A percentile compares a stretch with the other conserved stretches of the same genome.
Evolutionary conservation across 2,797 vertebrate species (phyloP).

Genomic region (Chloroceryle amazona): DNA sequence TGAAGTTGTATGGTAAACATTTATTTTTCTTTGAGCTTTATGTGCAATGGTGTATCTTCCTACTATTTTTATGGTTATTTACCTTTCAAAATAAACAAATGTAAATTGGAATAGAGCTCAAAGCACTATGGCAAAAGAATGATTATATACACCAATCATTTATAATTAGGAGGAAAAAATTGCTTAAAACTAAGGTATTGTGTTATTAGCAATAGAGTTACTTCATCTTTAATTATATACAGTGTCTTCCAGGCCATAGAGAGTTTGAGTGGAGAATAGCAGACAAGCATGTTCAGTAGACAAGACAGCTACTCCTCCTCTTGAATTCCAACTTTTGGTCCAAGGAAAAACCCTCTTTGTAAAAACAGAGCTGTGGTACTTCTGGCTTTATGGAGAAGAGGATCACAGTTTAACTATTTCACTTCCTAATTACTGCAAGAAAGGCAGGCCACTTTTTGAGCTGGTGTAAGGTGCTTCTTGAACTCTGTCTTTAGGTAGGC

Average conservation of each 20-base stretch:
- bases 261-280: not conserved
- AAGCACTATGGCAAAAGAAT: not conserved
- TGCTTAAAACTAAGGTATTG: not conserved
- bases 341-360: not conserved
- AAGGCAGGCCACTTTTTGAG: not conserved
- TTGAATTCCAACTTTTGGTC: not conserved
- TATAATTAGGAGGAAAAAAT: conserved; percentile 1
- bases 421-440: not conserved
- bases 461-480: not conserved
- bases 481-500: not conserved
- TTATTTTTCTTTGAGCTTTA: not conserved
- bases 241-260: not conserved
- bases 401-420: not conserved
- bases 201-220: not conserved
- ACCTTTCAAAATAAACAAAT: not conserved
- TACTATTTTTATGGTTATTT: conserved; percentile 16
- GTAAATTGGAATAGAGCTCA: not conserved
- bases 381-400: not conserved
- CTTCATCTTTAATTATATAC: not conserved
- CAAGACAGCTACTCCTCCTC: not conserved
- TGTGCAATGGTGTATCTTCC: not conserved
- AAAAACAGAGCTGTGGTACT: not conserved
- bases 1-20: not conserved
- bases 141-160: not conserved
- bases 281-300: not conserved